Percentiles rank a stretch among this genome's conserved stretches.
Conservation (phyloP, 2,113 vertebrate genomes). For the Kryptolebias marmoratus region DNA sequence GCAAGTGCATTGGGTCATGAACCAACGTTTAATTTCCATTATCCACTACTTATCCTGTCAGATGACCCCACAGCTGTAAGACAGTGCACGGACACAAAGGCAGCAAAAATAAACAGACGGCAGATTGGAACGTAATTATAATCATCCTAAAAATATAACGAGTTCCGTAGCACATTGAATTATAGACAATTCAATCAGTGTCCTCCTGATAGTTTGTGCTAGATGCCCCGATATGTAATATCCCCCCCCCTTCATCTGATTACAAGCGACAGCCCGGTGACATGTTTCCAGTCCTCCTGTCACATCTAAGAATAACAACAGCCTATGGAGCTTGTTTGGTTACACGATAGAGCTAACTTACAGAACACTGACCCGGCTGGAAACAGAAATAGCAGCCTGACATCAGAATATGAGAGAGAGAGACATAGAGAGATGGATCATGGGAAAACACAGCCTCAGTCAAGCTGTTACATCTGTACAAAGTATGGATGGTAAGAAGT, state of each 20-base stretch:
- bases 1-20: constrained; percentile 9
- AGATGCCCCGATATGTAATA: background rate
- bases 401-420: constrained; percentile 19
- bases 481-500: constrained; percentile 13
- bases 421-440: constrained; percentile 23
- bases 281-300: constrained; percentile 55
- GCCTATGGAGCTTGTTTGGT: constrained; percentile 69
- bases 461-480: constrained; percentile 5
- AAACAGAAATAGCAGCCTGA: constrained; percentile 56
- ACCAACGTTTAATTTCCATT: constrained; percentile 23
- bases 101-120: background rate
- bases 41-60: constrained; percentile 15
- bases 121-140: background rate
- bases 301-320: constrained; percentile 74
- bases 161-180: background rate
- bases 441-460: constrained; percentile 48
- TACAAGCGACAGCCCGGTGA: constrained; percentile 28
- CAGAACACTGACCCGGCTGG: constrained; percentile 47
- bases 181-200: background rate
- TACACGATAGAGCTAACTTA: constrained; percentile 62
- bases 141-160: constrained; percentile 14
- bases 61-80: constrained; percentile 19
- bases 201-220: background rate
- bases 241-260: background rate
- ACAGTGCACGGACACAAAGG: background rate